Base-by-base conservation (phyloP, 2,113 vertebrate genomes). In the Mixornis gularis region DNA sequence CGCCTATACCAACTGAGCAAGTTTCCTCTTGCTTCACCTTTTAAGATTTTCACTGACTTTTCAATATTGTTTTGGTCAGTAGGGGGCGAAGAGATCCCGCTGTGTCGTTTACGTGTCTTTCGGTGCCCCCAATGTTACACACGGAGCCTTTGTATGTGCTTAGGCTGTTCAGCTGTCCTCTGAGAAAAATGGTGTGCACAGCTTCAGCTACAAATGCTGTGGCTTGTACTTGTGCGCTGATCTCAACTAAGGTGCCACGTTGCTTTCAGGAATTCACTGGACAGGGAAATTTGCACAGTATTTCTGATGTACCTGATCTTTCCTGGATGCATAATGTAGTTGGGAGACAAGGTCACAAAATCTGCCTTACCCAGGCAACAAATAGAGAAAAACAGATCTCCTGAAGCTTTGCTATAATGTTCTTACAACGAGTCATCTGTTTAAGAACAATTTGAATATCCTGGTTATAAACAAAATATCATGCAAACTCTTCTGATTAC, bases 81-180 rank as follows among this genome's bases (percentile, higher is more conserved):
- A 98, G 97, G 87, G 96, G 97, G 97, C 95, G 76, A 3, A 90
- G 76, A 71, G 92, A 74, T 79, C 81, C 96, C 80, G 41, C 65
- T 13, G 30, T 83, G 40, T 81, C 56, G 4, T 41, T 78, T 62
- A 18, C 44, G 3, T 5, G 6, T 44, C 3, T 10, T 40, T 17
- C 7, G 27, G 20, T 49, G 7, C 41, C 21, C 21, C 69, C 17
- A 32, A 36, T 15, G 19, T 46, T 43, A 7, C 2, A 3, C 43
- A 4, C 8, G 0, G 4, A 58, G 32, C 3, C 21, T 41, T 17
- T 53, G 17, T 29, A 3, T 6, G 3, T 25, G 18, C 9, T 51
- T 18, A 7, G 12, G 26, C 25, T 44, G 34, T 27, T 83, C 9
- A 48, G 29, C 38, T 74, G 3, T 46, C n/a, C 3, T 22, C 69